phyloP scores from a whole-genome alignment of 2,113 vertebrate genomes.

The Arvicanthis niloticus region DNA sequence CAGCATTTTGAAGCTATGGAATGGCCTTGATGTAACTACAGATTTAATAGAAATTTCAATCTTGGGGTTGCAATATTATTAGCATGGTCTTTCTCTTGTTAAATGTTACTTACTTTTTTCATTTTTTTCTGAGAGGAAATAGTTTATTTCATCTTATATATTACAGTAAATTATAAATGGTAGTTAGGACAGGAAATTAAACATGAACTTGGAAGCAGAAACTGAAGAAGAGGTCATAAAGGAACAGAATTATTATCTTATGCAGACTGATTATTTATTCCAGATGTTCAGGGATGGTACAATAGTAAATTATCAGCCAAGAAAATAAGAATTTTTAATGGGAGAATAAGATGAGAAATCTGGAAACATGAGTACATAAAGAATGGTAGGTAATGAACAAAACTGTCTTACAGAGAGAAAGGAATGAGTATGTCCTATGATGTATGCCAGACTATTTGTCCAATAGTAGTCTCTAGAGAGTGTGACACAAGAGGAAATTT shows the following conservation, averaged over 20 bases:
- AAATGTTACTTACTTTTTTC: neutral
- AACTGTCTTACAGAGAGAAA: neutral
- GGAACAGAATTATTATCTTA: no score
- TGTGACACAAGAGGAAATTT: neutral
- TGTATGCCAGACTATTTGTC: neutral
- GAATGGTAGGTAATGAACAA: neutral
- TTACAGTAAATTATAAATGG: no score
- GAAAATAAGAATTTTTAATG: neutral
- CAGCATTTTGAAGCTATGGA: neutral
- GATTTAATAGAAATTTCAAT: neutral
- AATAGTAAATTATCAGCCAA: no score
- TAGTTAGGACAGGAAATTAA: no score
- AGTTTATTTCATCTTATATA: no score
- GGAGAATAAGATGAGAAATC: neutral
- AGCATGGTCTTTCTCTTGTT: neutral
- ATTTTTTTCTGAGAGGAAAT: no score
- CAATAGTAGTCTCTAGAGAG: neutral
- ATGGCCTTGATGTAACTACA: neutral
- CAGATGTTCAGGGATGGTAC: no score
- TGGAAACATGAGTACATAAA: neutral
- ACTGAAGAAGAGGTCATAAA: no score
- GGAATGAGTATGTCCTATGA: neutral
- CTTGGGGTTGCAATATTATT: accelerated
- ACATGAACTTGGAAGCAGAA: no score
- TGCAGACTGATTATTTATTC: no score